phyloP scores from a whole-genome alignment of 2,113 vertebrate species.

The Dicentrarchus labrax region DNA sequence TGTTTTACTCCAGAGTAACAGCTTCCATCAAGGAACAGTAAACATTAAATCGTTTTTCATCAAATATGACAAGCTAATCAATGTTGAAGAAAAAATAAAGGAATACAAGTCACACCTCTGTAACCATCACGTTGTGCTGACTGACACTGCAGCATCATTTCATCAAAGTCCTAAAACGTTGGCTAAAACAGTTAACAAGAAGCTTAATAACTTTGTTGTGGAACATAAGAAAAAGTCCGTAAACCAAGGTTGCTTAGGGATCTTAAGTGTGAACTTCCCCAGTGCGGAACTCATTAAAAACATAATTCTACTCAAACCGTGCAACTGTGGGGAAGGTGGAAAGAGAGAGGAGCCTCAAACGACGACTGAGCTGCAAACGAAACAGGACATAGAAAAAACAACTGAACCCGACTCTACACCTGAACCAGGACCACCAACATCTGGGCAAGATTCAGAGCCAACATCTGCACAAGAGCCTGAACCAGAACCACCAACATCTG shows the following conservation, averaged over 20 bases:
- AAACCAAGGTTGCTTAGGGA: constrained; percentile 67
- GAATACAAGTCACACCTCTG: constrained; percentile 46
- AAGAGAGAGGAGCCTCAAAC: background rate
- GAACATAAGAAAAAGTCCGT: background rate
- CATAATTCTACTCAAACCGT: constrained; percentile 57
- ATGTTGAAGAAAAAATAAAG: constrained; percentile 21
- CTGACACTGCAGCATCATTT: background rate
- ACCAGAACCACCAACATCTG: too few relatives aligned
- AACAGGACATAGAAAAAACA: background rate
- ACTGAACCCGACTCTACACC: background rate
- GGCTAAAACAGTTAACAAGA: constrained; percentile 51
- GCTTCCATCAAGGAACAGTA: constrained; percentile 28
- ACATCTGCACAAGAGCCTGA: background rate
- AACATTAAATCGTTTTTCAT: constrained; percentile 40
- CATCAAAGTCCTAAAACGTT: accelerated
- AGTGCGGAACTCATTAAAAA: constrained; percentile 58
- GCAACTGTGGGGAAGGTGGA: constrained; percentile 34
- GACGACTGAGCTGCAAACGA: background rate
- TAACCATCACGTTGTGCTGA: constrained; percentile 45
- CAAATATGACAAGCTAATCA: constrained; percentile 16
- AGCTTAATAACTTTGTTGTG: constrained; percentile 40
- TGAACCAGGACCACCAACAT: background rate
- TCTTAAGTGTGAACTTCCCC: constrained; percentile 73
- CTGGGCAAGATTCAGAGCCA: background rate
- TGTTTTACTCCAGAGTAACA: constrained; percentile 66